These are phyloP conservation scores for Portunus trituberculatus DNA, from an alignment of 1,140 invertebrate genomes.

Conservation along the genomic window DNA sequence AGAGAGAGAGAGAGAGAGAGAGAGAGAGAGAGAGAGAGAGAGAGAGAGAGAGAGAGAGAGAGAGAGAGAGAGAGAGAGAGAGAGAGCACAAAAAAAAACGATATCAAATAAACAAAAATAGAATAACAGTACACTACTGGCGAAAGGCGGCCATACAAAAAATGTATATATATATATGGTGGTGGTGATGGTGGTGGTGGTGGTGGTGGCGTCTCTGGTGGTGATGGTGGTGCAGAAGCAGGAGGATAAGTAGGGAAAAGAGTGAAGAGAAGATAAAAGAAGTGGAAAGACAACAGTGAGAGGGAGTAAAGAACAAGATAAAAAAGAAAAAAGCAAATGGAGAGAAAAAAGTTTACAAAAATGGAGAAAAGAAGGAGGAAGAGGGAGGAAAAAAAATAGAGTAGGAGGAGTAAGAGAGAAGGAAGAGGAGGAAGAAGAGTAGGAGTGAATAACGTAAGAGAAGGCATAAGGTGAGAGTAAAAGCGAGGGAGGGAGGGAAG, in stretches of 20 bases:
- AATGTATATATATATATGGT: background rate
- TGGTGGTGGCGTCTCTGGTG: background rate
- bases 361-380: background rate
- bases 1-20: background rate
- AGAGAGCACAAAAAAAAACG: background rate
- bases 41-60: background rate
- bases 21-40: background rate
- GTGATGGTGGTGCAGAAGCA: background rate
- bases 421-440: background rate
- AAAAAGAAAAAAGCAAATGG: background rate
- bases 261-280: background rate
- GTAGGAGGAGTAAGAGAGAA: background rate
- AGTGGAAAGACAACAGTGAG: background rate
- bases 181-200: background rate
- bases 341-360: background rate
- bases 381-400: background rate
- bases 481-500: background rate
- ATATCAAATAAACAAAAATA: background rate
- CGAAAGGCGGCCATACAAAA: background rate
- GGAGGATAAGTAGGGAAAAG: background rate
- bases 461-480: background rate
- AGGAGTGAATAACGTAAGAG: background rate
- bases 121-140: background rate
- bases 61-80: background rate
- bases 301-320: background rate